Conservation (phyloP, 2,113 vertebrate species). For the Neofelis nebulosa region DNA sequence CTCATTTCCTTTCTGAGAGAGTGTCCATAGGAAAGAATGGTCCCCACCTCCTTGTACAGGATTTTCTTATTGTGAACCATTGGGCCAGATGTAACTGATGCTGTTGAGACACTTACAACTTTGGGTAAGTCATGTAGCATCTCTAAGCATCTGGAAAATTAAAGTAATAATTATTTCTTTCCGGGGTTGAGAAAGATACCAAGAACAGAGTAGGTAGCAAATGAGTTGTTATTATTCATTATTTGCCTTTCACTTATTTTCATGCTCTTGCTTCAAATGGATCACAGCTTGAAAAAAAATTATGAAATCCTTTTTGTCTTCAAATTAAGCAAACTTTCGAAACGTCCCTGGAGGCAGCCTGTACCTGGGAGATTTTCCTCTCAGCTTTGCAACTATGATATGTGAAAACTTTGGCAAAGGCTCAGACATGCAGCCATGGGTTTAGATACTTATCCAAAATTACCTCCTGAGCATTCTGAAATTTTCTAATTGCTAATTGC, state of each 20-base stretch:
- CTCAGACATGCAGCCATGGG: neutral
- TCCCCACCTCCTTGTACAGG: neutral
- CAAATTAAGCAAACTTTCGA: neutral
- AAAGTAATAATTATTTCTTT: neutral
- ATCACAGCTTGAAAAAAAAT: neutral
- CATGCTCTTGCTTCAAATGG: neutral
- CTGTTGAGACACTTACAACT: neutral
- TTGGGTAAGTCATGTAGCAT: neutral
- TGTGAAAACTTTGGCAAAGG: neutral
- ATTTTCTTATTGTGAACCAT: neutral
- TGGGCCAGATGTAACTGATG: neutral
- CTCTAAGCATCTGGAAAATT: neutral
- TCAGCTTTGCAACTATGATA: neutral
- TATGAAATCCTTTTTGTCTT: neutral
- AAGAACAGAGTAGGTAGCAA: neutral
- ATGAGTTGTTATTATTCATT: neutral
- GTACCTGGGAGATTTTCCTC: neutral
- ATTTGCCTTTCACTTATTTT: neutral
- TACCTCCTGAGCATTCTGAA: conserved; percentile 49
- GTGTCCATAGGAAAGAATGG: neutral
- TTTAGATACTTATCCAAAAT: conserved; percentile 61
- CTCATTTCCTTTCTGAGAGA: neutral
- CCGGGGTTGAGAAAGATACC: neutral
- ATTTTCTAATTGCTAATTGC: conserved; percentile 72
- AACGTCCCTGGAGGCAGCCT: neutral